A percentile compares a stretch with the other conserved stretches of the same genome.
phyloP scores from a whole-genome alignment of 2,113 vertebrate genomes.

The Oreochromis tanganicae region DNA sequence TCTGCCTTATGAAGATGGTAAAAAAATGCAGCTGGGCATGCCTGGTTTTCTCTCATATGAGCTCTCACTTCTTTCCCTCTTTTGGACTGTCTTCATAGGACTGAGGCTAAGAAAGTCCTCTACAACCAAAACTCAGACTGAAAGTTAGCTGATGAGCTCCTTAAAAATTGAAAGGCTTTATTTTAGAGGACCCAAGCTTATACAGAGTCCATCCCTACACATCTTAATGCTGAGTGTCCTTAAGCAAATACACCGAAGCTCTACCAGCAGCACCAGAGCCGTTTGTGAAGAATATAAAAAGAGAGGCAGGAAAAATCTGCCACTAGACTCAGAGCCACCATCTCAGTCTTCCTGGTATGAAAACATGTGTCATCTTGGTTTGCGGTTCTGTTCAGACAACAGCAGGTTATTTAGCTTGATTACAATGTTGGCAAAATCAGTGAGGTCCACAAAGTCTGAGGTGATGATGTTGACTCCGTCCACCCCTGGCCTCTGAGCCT shows the following conservation, averaged over 20 bases:
- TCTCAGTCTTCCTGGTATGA: not conserved
- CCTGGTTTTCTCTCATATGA: not conserved
- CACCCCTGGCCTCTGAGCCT: constrained; percentile 86
- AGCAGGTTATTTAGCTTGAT: constrained; percentile 88
- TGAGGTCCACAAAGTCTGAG: constrained; percentile 95
- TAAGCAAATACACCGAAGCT: not conserved
- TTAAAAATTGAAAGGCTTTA: not conserved
- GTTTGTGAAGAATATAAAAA: not conserved
- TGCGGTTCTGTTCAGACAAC: constrained; percentile 54
- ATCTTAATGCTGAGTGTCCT: not conserved
- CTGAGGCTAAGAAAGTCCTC: not conserved
- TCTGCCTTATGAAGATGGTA: not conserved
- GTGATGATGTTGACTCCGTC: constrained; percentile 97
- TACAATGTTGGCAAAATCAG: constrained; percentile 92
- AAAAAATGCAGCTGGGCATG: not conserved
- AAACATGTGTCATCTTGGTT: constrained; percentile 35
- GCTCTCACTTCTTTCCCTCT: not conserved
- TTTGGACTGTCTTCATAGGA: not conserved
- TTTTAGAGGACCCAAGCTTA: not conserved
- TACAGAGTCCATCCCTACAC: not conserved
- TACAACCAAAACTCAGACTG: not conserved
- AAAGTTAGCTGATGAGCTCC: not conserved
- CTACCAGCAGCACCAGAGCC: not conserved
- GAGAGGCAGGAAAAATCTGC: not conserved
- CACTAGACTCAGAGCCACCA: not conserved